A percentile compares a stretch with the other conserved stretches of the same genome.
Evolutionary conservation across 2,888 invertebrate species (phyloP).

Genomic region (Atethmia centrago): DNA sequence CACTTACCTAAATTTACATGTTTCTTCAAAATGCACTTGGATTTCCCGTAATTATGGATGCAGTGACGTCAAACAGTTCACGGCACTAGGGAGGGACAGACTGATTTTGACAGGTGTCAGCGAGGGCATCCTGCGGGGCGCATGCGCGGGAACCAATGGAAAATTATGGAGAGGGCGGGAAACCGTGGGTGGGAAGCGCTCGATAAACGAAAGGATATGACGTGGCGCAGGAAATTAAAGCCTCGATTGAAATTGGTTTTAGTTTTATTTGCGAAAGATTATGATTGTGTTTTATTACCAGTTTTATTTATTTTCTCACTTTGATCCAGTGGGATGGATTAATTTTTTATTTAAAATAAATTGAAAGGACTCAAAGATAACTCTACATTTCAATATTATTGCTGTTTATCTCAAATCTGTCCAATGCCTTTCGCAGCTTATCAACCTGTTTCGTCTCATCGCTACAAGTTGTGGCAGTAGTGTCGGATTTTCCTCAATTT

Average conservation of each 20-base stretch:
- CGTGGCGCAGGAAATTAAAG: constrained; percentile 66
- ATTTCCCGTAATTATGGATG: constrained; percentile 66
- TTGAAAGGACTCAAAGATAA: too few relatives aligned
- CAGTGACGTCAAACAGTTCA: constrained; percentile 80
- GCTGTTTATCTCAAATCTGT: background rate
- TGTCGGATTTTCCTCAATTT: background rate
- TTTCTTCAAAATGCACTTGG: constrained; percentile 72
- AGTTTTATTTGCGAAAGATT: constrained; percentile 47
- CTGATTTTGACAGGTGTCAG: constrained; percentile 85
- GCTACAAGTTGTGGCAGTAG: background rate
- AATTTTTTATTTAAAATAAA: background rate
- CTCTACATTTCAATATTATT: background rate
- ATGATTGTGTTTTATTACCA: constrained; percentile 24
- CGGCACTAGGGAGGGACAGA: constrained; percentile 71
- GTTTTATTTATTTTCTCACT: constrained; percentile 19
- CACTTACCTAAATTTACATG: constrained; percentile 81
- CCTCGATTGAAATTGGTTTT: constrained; percentile 42
- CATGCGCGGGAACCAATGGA: constrained; percentile 76
- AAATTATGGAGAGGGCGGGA: constrained; percentile 70
- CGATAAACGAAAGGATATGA: constrained; percentile 69
- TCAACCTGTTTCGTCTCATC: background rate
- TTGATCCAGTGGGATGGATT: background rate
- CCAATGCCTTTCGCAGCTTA: background rate
- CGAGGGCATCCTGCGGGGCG: constrained; percentile 75
- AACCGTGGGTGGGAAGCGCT: constrained; percentile 70